Evolutionary conservation across 2,113 vertebrate genomes (phyloP).

Genomic region (Neolamprologus falcicula): DNA sequence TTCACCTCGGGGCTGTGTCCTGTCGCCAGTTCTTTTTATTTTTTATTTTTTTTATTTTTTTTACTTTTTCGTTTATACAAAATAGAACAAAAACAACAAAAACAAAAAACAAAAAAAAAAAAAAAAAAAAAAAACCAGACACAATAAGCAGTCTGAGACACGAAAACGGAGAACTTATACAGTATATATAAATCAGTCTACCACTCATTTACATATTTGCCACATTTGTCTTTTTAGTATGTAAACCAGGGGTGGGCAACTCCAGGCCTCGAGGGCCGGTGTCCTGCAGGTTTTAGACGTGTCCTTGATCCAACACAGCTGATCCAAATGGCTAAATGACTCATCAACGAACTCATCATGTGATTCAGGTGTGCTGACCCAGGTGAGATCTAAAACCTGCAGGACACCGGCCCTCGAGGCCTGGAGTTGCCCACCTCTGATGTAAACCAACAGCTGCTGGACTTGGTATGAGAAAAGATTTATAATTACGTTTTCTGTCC

Average conservation of each 20-base stretch:
- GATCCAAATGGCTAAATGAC: rapidly evolving
- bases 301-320: neutral
- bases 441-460: neutral
- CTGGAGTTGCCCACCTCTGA: neutral
- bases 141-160: neutral
- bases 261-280: neutral
- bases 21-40: neutral
- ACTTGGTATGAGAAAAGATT: neutral
- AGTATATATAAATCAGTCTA: neutral
- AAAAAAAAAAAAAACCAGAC: neutral
- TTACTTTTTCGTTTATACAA: rapidly evolving
- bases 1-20: neutral
- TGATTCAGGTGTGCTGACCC: neutral
- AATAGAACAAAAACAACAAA: neutral
- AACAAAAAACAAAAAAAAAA: rapidly evolving
- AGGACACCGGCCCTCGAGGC: neutral
- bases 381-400: neutral
- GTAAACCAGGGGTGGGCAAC: neutral
- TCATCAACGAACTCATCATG: rapidly evolving
- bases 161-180: neutral
- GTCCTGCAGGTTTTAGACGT: rapidly evolving
- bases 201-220: neutral
- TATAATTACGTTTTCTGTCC: neutral
- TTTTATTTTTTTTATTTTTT: neutral
- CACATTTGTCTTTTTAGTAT: neutral